These are phyloP conservation scores for Calidris pygmaea DNA, from an alignment of 2,113 vertebrate species.

Conservation along the genomic window DNA sequence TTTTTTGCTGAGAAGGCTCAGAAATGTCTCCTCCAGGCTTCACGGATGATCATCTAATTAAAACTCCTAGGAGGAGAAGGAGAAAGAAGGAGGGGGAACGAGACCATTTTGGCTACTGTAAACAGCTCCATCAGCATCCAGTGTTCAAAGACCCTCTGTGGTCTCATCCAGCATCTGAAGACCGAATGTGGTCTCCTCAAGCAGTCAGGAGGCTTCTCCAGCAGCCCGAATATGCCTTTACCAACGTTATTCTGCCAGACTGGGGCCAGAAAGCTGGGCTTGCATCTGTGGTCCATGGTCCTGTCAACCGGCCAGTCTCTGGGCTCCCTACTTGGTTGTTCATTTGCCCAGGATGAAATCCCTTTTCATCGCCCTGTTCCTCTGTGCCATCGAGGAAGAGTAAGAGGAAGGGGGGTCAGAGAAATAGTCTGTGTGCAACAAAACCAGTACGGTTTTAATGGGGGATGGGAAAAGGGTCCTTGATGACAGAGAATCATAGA, in stretches of 20 bases:
- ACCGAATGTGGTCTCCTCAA: background rate
- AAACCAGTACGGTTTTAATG: background rate
- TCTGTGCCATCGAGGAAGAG: background rate
- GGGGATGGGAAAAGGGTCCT: background rate
- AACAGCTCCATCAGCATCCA: background rate
- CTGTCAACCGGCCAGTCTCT: background rate
- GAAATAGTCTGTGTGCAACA: background rate
- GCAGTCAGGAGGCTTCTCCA: background rate
- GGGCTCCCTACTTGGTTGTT: background rate
- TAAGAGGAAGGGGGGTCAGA: background rate
- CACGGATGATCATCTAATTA: background rate
- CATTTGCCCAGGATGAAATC: background rate
- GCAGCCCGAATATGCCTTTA: background rate
- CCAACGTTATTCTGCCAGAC: background rate
- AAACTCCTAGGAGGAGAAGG: background rate
- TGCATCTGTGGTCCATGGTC: background rate
- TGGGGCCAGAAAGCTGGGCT: background rate
- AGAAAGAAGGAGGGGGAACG: background rate
- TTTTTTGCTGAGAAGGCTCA: background rate
- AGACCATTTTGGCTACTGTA: background rate
- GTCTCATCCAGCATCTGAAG: background rate
- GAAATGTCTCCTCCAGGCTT: background rate
- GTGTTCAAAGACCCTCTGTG: background rate
- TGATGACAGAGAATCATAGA: background rate
- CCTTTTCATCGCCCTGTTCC: background rate